Evolutionary conservation across 2,888 invertebrate species (phyloP), one percentile per base, ranked within the genome.

Genomic region (Tineola bisselliella): DNA sequence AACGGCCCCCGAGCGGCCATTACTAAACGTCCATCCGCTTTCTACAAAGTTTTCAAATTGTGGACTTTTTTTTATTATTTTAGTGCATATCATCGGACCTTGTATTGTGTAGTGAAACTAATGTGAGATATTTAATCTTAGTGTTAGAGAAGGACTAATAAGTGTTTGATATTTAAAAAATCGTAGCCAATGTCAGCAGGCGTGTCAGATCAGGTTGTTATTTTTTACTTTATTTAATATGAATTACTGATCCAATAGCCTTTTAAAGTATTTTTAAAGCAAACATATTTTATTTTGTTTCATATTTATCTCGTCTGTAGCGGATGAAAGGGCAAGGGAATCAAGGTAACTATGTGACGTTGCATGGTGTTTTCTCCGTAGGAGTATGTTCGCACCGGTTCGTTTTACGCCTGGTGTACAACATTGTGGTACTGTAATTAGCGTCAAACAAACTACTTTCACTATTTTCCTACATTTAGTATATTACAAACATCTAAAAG

Each of bases 311-410:
- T 70, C 71, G 70, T 74, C 75, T 79, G 69, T 84, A 93, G 93
- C 93, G 92, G 91, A 92, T 93, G 92, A 93, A 93, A 92, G 92
- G 92, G 90, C 92, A 92, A 90, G 92, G 92, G 90, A 92, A 92
- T 88, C 92, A 92, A 92, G 92, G 92, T 92, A 89, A 71, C 71
- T 72, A 75, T 81, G 73, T 87, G 86, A 86, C 86, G 87, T 87
- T 81, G 86, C 82, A 81, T 71, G 76, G 76, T 79, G 81, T 83
- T 82, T 80, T 82, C 76, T 76, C 73, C 69, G 72, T 74, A 76
- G 72, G 71, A 73, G 70, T 70, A 72, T 71, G 68, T 74, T 74
- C 69, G 70, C 70, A 79, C 84, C 84, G 84, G 84, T 79, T 79
- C 76, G 76, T 77, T 79, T 75, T 68, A 73, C 72, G 67, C 73